Percentiles rank a stretch among this genome's conserved stretches.
phyloP scores from a whole-genome alignment of 1,140 invertebrate species.

The Solenopsis fugax region DNA sequence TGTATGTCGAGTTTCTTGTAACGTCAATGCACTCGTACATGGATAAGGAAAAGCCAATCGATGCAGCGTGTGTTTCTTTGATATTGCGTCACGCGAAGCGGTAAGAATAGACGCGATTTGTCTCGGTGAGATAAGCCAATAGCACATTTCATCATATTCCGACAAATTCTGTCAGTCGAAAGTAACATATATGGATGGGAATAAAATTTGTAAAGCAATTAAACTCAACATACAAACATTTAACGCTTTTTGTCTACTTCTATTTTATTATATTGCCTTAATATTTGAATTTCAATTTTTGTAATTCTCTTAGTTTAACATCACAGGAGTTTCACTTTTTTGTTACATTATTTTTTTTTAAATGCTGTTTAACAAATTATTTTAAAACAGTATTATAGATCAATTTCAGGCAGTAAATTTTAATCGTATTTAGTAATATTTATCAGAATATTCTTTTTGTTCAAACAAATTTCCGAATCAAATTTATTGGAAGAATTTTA shows the following conservation, averaged over 20 bases:
- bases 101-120: constrained; percentile 46
- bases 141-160: not conserved
- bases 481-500: not conserved
- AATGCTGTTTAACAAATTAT: not conserved
- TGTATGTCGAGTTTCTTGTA: constrained; percentile 16
- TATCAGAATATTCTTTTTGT: not conserved
- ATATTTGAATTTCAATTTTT: not conserved
- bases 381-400: not conserved
- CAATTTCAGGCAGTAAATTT: not conserved
- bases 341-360: not conserved
- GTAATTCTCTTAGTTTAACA: not conserved
- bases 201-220: not conserved
- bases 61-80: constrained; percentile 47
- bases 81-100: constrained; percentile 42
- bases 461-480: not conserved
- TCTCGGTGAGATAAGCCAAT: constrained; percentile 33
- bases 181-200: not conserved
- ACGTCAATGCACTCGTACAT: constrained; percentile 59
- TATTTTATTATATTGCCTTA: not conserved
- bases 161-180: not conserved
- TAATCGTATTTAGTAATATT: not conserved
- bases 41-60: constrained; percentile 54
- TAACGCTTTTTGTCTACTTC: too few species aligned
- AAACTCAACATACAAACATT: not conserved
- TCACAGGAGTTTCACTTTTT: not conserved